Evolutionary conservation across 2,888 invertebrate genomes (phyloP), one percentile per base, ranked within the genome.

Genomic region (Rhopalosiphum nymphaeae): DNA sequence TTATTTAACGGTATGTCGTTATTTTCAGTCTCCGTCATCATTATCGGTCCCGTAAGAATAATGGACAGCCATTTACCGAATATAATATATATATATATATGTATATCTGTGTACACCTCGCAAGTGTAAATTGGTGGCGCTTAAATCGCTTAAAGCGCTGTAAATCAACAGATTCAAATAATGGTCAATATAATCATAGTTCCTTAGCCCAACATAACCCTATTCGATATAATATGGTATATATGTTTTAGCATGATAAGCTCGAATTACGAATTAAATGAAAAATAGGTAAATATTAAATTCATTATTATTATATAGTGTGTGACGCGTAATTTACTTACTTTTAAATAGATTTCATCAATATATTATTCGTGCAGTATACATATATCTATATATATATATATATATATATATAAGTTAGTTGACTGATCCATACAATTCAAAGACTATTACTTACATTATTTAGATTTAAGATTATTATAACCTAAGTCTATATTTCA

Each of bases 21-120:
- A 46, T 91, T 91, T 91, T 67, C 49, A 53, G 91, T 53, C 42
- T 26, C 21, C 9, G 16, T 29, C 44, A 26, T 89, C 89, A 89
- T 89, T 89, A 91, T 78, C 42, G 78, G 44, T 11, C 44, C 25
- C 49, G 67, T 21, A 49, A 49, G 53, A 91, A 78, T 78, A 91
- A 91, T 26, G 42, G 49, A 78, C 49, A 36, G 36, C 36, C 67
- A 46, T 89, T 89, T 67, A n/a, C 78, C 26, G 21, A 67, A n/a
- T 44, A 61, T 56, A 42, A 57, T 16, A 36, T 42, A 89, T 42
- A 56, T 25, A 26, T 42, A 57, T 16, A 36, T 42, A 89, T 42
- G 42, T 25, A 26, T 42, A 57, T 57, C n/a, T 11, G 67, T 49
- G 42, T 16, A 78, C 49, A 7, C 13, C 36, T 29, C 9, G 61